Conservation (phyloP, 2,797 vertebrate species). For the Rhynchotus rufescens region DNA sequence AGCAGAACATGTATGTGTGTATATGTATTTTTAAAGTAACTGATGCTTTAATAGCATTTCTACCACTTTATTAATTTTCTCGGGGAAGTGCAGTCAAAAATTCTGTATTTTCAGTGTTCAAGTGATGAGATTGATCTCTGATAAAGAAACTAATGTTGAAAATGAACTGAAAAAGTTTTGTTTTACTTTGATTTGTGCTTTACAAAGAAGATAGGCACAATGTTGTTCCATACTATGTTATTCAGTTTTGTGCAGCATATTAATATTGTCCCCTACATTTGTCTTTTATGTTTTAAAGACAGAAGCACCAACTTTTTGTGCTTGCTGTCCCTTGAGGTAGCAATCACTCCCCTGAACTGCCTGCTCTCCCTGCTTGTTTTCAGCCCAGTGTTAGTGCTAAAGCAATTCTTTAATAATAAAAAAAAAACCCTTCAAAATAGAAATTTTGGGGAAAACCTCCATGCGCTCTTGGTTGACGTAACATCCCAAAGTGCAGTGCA, state of each 20-base stretch:
- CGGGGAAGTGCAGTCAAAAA: not conserved
- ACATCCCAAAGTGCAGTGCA: not conserved
- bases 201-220: not conserved
- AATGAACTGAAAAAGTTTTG: not conserved
- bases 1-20: not conserved
- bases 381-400: not conserved
- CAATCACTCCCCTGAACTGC: not conserved
- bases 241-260: not conserved
- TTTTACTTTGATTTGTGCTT: not conserved
- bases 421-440: rapidly evolving
- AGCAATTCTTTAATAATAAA: not conserved
- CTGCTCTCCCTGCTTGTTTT: rapidly evolving
- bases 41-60: not conserved
- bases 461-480: not conserved
- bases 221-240: not conserved
- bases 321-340: not conserved
- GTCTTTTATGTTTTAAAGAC: not conserved
- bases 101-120: not conserved
- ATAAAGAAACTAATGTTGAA: not conserved
- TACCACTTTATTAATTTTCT: not conserved
- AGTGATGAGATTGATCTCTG: not conserved
- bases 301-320: conserved; percentile 10
- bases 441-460: not conserved
- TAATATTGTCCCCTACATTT: not conserved
- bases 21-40: not conserved